These are phyloP conservation scores for Drosophila repleta DNA, from an alignment of 1,140 invertebrate genomes.

Conservation along the genomic window DNA sequence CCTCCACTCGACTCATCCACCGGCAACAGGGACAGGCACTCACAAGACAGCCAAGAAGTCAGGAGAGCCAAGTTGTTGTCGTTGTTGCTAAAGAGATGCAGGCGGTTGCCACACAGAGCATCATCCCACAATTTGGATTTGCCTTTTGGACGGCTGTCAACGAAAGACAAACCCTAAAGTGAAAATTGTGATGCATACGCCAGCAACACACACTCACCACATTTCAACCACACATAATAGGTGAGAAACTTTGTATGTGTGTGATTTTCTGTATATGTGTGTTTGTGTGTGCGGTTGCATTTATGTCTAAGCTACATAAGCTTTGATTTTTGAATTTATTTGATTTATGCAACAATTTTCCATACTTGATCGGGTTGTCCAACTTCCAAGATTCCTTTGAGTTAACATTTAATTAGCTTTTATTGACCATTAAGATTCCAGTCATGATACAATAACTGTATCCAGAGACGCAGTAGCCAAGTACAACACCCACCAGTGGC, in stretches of 20 bases:
- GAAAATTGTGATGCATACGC: constrained; percentile 19
- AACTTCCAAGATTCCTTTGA: constrained; percentile 21
- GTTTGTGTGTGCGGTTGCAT: not conserved
- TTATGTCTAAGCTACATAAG: constrained; percentile 6
- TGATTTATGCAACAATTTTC: constrained; percentile 66
- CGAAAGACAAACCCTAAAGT: constrained; percentile 35
- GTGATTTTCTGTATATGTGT: too few species aligned
- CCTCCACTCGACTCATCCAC: constrained; percentile 13
- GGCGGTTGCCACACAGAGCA: constrained; percentile 40
- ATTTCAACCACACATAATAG: constrained; percentile 50
- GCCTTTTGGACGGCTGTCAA: constrained; percentile 55
- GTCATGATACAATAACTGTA: constrained; percentile 49
- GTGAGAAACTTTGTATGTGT: too few species aligned
- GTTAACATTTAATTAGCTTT: constrained; percentile 73
- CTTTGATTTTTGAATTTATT: constrained; percentile 13
- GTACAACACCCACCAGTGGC: constrained; percentile 52
- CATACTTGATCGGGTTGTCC: constrained; percentile 60
- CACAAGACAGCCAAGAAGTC: constrained; percentile 65
- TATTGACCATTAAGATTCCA: constrained; percentile 76
- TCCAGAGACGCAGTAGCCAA: constrained; percentile 45
- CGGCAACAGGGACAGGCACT: constrained; percentile 53
- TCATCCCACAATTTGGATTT: constrained; percentile 29
- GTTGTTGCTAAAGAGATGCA: constrained; percentile 71
- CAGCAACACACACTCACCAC: constrained; percentile 13
- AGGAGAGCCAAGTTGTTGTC: constrained; percentile 48